Conservation (phyloP, 1,140 invertebrate species). For the Drosophila varians region DNA sequence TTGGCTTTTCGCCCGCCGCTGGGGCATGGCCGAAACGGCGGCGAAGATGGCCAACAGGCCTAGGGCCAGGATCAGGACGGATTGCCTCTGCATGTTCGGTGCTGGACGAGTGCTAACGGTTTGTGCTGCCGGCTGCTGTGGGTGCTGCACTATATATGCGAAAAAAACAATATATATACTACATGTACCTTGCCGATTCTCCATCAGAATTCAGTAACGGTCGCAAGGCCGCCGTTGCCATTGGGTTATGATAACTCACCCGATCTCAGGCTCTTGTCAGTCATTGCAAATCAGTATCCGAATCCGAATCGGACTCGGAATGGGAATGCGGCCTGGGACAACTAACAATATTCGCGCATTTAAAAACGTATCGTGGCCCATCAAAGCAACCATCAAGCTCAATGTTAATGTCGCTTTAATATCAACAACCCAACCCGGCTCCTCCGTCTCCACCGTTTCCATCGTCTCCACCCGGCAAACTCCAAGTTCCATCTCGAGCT, state of each 20-base stretch:
- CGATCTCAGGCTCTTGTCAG: constrained; percentile 16
- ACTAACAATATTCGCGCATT: constrained; percentile 68
- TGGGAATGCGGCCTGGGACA: constrained; percentile 14
- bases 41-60: constrained; percentile 29
- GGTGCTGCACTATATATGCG: constrained; percentile 65
- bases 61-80: constrained; percentile 39
- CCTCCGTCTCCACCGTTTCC: constrained; percentile 5
- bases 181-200: constrained; percentile 40
- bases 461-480: constrained; percentile 6
- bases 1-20: constrained; percentile 61
- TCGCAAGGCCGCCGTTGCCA: constrained; percentile 59
- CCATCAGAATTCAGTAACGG: constrained; percentile 78
- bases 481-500: constrained; percentile 35
- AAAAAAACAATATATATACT: background rate
- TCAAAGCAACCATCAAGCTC: constrained; percentile 71
- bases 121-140: constrained; percentile 62
- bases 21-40: constrained; percentile 46
- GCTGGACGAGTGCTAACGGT: constrained; percentile 61
- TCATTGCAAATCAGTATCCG: constrained; percentile 37
- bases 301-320: background rate
- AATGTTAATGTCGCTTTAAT: constrained; percentile 77
- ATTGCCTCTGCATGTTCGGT: constrained; percentile 37
- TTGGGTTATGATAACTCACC: constrained; percentile 61
- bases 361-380: constrained; percentile 68
- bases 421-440: constrained; percentile 37